Base-by-base conservation (phyloP, 2,888 invertebrate genomes). In the Sminthurides aquaticus region DNA sequence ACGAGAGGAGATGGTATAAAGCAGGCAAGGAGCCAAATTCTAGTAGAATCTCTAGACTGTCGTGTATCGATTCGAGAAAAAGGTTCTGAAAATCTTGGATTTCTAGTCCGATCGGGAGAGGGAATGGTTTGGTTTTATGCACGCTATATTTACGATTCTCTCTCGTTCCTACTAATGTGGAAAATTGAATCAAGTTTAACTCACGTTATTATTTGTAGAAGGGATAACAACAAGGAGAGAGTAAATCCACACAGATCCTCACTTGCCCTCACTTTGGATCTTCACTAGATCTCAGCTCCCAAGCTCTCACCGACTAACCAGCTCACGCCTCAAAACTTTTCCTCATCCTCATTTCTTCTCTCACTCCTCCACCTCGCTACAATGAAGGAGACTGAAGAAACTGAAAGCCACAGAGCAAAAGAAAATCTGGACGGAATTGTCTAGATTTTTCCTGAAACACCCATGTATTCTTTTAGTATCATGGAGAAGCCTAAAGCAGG, bases 111-210 rank as follows among this genome's bases (percentile, higher is more conserved):
- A 34, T 15, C 5, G 43, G 43, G 15, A 34, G 43, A 34, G 15
- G 43, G 43, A n/a, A n/a, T n/a, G 43, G 43, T 34, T 34, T 34
- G 15, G 43, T 34, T 34, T 34, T 34, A 34, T 34, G 43, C 43
- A 34, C 5, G 43, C 43, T 34, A 5, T 34, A 34, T 34, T 34
- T 34, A 34, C 43, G 43, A 34, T 15, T 34, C 43, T 34, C 8
- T 52, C 11, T 52, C 52, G 52, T 20, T 52, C 20, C 52, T 52
- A 22, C 52, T 52, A 52, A 52, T 52, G 52, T 52, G 20, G 52
- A 52, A 52, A 52, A 52, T 52, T 52, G 52, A 52, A 52, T 52
- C 52, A 52, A 20, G 52, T 20, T 52, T 22, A 20, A 52, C 52
- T 52, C 22, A 8, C 5, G 52, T 52, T 22, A 52, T 52, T 52